These are phyloP conservation scores for Ceratina australensis DNA, from an alignment of 1,140 invertebrate species.

Conservation along the genomic window DNA sequence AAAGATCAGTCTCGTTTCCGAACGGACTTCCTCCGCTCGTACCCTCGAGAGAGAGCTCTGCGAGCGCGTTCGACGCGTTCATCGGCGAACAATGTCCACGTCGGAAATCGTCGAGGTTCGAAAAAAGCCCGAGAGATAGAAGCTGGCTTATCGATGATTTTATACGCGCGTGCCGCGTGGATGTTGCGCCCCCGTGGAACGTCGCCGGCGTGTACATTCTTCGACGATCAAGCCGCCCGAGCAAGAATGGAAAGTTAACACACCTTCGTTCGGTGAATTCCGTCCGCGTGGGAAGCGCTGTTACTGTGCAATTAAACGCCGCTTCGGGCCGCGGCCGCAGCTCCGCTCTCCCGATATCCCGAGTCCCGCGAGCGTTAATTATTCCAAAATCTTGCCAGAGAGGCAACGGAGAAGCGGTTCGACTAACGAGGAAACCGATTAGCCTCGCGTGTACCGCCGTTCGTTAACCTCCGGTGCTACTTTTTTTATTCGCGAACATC, in stretches of 20 bases:
- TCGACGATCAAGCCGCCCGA: slow-evolving; percentile 29
- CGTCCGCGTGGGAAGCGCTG: slow-evolving; percentile 36
- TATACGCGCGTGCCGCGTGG: too few species aligned
- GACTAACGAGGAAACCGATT: slow-evolving; percentile 42
- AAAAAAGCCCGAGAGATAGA: not conserved
- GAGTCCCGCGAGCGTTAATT: slow-evolving; percentile 19
- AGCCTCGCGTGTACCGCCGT: not conserved
- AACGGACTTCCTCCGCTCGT: not conserved
- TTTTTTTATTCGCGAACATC: too few species aligned
- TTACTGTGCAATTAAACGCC: slow-evolving; percentile 42
- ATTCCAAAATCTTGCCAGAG: slow-evolving; percentile 22
- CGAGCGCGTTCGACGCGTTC: not conserved
- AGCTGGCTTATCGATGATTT: not conserved
- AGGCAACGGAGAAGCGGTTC: not conserved
- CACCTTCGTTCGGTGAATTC: slow-evolving; percentile 29
- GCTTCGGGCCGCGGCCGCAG: not conserved
- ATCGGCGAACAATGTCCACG: not conserved
- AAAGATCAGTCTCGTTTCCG: not conserved
- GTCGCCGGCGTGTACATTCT: slow-evolving; percentile 12
- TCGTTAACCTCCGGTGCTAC: not conserved
- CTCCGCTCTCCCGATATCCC: not conserved
- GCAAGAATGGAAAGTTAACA: slow-evolving; percentile 34
- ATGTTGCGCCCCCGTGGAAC: slow-evolving; percentile 5
- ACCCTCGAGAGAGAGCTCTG: not conserved
- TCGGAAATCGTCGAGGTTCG: not conserved